A percentile compares a stretch with the other conserved stretches of the same genome.
phyloP scores from a whole-genome alignment of 1,140 invertebrate genomes.

The Drosophila burlai region DNA sequence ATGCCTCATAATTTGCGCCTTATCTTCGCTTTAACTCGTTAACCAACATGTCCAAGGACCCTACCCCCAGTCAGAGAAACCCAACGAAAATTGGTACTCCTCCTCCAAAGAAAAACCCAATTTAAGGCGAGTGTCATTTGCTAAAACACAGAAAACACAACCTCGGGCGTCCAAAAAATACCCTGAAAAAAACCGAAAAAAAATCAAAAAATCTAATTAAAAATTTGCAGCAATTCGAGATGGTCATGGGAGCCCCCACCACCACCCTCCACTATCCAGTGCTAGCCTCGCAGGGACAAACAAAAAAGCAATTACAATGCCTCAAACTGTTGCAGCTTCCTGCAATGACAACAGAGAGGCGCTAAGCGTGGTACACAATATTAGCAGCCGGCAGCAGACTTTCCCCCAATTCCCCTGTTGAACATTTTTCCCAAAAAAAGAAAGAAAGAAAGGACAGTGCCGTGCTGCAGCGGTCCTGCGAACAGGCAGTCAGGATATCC shows the following conservation, averaged over 20 bases:
- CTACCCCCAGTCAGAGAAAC: neutral
- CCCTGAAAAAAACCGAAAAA: slow-evolving; percentile 51
- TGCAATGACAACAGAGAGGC: slow-evolving; percentile 81
- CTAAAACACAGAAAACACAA: slow-evolving; percentile 61
- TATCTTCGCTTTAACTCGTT: slow-evolving; percentile 65
- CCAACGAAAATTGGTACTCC: slow-evolving; percentile 5
- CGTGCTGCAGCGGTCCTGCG: slow-evolving; percentile 47
- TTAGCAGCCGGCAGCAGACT: slow-evolving; percentile 56
- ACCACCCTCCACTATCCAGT: neutral
- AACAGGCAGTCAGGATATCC: slow-evolving; percentile 80
- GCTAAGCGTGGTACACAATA: slow-evolving; percentile 74
- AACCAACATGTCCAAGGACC: slow-evolving; percentile 43
- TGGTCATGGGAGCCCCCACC: slow-evolving; percentile 2
- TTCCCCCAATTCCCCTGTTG: slow-evolving; percentile 41
- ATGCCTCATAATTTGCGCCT: slow-evolving; percentile 62
- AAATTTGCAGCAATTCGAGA: slow-evolving; percentile 69
- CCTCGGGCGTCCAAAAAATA: slow-evolving; percentile 51
- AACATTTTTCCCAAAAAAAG: slow-evolving; percentile 25
- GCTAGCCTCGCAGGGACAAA: slow-evolving; percentile 62
- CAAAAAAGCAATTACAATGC: slow-evolving; percentile 83
- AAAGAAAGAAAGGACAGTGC: slow-evolving; percentile 1
- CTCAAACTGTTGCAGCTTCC: slow-evolving; percentile 82
- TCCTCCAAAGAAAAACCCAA: slow-evolving; percentile 40
- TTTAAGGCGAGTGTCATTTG: slow-evolving; percentile 74
- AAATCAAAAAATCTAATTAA: slow-evolving; percentile 81